Evolutionary conservation across 37 sponge, comb jelly and placozoan genomes (phyloP).

Genomic region (Corticium candelabrum): DNA sequence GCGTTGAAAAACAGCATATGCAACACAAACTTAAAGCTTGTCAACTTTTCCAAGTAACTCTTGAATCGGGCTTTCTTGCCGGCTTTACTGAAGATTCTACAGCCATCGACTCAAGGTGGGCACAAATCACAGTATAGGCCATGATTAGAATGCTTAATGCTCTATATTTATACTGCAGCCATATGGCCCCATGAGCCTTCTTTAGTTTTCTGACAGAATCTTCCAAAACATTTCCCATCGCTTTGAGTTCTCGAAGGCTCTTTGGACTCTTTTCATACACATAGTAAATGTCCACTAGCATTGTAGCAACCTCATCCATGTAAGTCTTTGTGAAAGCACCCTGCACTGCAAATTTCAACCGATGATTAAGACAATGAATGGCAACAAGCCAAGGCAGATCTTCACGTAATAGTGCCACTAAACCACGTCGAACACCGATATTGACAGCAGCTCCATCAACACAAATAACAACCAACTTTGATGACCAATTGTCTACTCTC

Average conservation of each 20-base stretch:
- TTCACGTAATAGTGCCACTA: constrained; percentile 17
- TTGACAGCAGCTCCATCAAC: constrained; percentile 37
- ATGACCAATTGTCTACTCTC: constrained; percentile 7
- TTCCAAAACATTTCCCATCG: too few relatives aligned
- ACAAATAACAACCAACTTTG: constrained; percentile 26
- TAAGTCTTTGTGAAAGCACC: constrained; percentile 16
- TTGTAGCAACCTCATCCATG: constrained; percentile 22
- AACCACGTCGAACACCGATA: constrained; percentile 26
- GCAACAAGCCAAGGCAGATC: constrained; percentile 19
- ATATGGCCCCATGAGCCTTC: constrained; percentile 27
- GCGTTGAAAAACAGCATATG: too few relatives aligned
- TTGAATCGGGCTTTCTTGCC: too few relatives aligned
- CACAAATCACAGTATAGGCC: too few relatives aligned
- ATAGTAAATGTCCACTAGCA: too few relatives aligned
- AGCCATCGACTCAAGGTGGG: too few relatives aligned
- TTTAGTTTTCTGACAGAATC: constrained; percentile 18
- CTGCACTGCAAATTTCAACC: neutral
- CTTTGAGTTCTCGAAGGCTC: constrained; percentile 10
- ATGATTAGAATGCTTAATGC: constrained; percentile 24
- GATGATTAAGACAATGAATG: constrained; percentile 7
- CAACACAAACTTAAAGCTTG: too few relatives aligned
- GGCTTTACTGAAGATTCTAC: too few relatives aligned
- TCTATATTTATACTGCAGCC: too few relatives aligned
- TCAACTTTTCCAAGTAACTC: too few relatives aligned
- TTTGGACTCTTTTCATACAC: constrained; percentile 28